phyloP scores from a whole-genome alignment of 2,797 vertebrate species.

The Pseudochirops corinnae region DNA sequence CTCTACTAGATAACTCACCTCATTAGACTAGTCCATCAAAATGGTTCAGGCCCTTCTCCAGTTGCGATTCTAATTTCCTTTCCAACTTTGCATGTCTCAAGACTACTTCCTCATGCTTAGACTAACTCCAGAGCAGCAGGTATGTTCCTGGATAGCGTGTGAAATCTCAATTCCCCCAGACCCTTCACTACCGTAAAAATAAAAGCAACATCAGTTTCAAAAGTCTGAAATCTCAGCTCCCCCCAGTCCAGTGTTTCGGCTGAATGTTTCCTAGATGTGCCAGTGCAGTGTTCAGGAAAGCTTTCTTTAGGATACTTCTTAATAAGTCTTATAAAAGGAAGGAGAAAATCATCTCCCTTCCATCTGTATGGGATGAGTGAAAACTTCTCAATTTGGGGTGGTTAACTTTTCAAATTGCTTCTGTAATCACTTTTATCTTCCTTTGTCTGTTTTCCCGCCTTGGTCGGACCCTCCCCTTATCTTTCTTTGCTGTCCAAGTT shows the following conservation, averaged over 20 bases:
- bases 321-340: neutral
- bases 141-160: neutral
- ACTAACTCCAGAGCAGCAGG: neutral
- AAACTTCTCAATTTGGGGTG: too few relatives aligned
- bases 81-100: neutral
- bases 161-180: neutral
- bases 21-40: neutral
- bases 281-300: neutral
- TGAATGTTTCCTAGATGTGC: neutral
- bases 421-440: too few relatives aligned
- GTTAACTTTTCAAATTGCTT: too few relatives aligned
- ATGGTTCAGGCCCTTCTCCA: neutral
- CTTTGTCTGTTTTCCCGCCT: too few relatives aligned
- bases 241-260: neutral
- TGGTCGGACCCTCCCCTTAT: too few relatives aligned
- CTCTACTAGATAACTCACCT: neutral
- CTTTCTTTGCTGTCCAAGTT: too few relatives aligned
- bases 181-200: neutral
- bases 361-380: too few relatives aligned
- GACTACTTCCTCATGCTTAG: neutral
- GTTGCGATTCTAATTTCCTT: neutral
- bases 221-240: neutral
- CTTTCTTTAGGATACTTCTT: neutral
- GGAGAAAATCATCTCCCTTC: neutral
- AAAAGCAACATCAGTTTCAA: neutral